Conservation (phyloP, 1,140 invertebrate species). For the Drosophila lowei region DNA sequence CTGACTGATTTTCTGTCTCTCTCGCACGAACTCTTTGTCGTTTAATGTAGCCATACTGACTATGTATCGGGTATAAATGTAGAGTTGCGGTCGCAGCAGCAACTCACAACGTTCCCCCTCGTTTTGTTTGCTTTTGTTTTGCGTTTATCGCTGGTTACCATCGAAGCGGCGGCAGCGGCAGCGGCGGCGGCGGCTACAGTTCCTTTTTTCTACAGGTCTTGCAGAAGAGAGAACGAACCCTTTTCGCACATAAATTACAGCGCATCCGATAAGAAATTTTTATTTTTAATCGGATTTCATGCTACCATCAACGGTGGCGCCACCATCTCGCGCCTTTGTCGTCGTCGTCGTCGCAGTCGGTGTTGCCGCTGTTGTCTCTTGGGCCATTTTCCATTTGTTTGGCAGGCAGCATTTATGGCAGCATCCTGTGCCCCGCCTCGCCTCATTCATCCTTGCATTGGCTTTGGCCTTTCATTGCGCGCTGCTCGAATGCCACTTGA, state of each 20-base stretch:
- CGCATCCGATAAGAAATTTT: conserved; percentile 82
- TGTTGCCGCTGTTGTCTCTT: conserved; percentile 48
- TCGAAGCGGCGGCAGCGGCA: conserved; percentile 16
- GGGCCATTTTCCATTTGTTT: conserved; percentile 48
- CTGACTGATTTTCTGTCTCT: too few species aligned
- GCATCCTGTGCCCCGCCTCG: conserved; percentile 46
- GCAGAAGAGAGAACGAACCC: conserved; percentile 78
- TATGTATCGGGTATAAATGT: too few species aligned
- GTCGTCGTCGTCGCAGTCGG: conserved; percentile 25
- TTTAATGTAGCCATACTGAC: too few species aligned
- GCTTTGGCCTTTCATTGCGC: conserved; percentile 37
- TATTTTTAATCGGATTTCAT: conserved; percentile 83
- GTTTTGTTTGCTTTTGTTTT: conserved; percentile 79
- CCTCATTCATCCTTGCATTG: conserved; percentile 59
- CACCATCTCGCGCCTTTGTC: conserved; percentile 30
- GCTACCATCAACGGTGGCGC: conserved; percentile 71
- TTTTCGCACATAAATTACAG: conserved; percentile 83
- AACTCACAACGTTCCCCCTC: too few species aligned
- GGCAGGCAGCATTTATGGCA: conserved; percentile 79
- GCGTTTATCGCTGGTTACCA: conserved; percentile 78
- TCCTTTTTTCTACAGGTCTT: conserved; percentile 41
- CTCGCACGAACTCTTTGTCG: too few species aligned
- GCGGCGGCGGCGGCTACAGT: conserved; percentile 59
- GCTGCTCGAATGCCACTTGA: conserved; percentile 64
- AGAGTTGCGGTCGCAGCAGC: too few species aligned